A percentile compares a stretch with the other conserved stretches of the same genome.
phyloP scores from a whole-genome alignment of 2,113 vertebrate genomes.

The Tychaedon coryphoeus region DNA sequence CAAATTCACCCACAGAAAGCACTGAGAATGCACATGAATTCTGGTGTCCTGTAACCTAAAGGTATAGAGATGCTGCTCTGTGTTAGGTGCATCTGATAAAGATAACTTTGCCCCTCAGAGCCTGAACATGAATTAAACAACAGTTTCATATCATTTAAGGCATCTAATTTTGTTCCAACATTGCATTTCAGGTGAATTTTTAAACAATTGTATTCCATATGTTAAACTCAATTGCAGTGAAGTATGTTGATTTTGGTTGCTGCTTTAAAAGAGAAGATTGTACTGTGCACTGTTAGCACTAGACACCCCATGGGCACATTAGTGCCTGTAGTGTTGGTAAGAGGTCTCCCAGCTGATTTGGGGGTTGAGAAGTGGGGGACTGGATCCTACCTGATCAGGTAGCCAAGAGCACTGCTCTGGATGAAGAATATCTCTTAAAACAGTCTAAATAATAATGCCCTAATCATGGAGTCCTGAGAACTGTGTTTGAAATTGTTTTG shows the following conservation, averaged over 20 bases:
- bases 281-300: background rate
- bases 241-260: background rate
- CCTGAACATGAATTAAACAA: background rate
- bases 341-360: background rate
- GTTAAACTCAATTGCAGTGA: background rate
- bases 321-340: background rate
- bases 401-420: background rate
- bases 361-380: background rate
- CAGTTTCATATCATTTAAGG: background rate
- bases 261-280: background rate
- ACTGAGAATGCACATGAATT: background rate
- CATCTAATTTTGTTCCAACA: background rate
- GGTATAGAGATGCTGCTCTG: background rate
- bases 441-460: background rate
- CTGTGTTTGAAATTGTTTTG: background rate
- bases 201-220: background rate
- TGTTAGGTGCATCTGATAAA: background rate
- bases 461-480: background rate
- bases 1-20: background rate
- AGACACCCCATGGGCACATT: background rate
- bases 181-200: background rate
- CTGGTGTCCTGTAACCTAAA: background rate
- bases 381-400: background rate
- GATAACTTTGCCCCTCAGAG: background rate
- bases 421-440: background rate